Conservation (phyloP, 2,888 invertebrate species). For the Aelia acuminata region DNA sequence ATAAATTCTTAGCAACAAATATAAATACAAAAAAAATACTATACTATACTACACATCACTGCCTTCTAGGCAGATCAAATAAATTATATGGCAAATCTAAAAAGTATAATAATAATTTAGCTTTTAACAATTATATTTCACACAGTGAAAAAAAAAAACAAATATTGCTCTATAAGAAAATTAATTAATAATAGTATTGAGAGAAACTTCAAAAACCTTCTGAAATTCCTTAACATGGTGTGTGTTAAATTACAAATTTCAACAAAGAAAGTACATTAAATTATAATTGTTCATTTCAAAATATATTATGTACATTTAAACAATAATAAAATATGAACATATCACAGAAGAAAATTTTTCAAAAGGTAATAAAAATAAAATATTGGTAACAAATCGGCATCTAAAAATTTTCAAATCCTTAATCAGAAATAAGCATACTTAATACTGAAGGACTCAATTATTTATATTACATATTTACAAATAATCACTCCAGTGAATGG, state of each 20-base stretch:
- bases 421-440: neutral
- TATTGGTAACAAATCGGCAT: constrained; percentile 25
- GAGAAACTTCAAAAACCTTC: neutral
- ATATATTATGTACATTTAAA: constrained; percentile 30
- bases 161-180: neutral
- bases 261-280: neutral
- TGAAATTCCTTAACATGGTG: neutral
- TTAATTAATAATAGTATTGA: neutral
- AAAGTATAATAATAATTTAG: neutral
- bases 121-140: neutral
- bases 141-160: constrained; percentile 3
- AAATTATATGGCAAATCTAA: neutral
- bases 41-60: neutral
- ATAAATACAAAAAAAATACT: neutral
- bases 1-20: neutral
- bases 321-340: neutral
- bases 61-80: neutral
- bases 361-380: neutral
- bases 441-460: constrained; percentile 29
- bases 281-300: neutral
- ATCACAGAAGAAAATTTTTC: constrained; percentile 37
- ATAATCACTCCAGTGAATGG: neutral
- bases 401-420: neutral
- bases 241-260: neutral
- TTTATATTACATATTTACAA: constrained; percentile 37